phyloP scores from a whole-genome alignment of 2,113 vertebrate genomes.

The Sphyrna mokarran region DNA sequence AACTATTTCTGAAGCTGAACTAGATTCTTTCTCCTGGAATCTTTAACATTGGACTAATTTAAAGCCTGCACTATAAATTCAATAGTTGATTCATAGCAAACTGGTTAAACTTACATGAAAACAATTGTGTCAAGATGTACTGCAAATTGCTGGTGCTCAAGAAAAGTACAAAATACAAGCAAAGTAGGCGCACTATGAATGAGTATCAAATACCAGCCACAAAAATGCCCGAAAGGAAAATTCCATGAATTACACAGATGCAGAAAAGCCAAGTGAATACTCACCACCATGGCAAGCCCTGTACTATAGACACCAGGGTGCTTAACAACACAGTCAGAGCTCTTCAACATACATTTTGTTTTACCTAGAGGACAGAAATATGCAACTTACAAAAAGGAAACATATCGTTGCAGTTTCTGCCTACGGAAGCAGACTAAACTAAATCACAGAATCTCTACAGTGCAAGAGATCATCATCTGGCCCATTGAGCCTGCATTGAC shows the following conservation, averaged over 20 bases:
- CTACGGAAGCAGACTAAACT: no score
- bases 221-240: background rate
- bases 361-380: conserved; percentile 66
- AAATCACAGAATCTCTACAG: no score
- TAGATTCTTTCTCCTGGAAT: background rate
- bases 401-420: no score
- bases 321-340: conserved; percentile 95
- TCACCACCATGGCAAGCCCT: conserved; percentile 96
- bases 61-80: background rate
- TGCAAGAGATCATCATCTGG: no score
- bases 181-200: background rate
- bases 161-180: background rate
- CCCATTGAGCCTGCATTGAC: no score
- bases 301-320: conserved; percentile 90
- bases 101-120: background rate
- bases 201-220: background rate
- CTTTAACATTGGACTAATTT: background rate
- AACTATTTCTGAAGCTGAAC: background rate
- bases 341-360: conserved; percentile 97
- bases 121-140: background rate
- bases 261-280: conserved; percentile 45
- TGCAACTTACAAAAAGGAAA: background rate
- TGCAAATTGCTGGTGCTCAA: background rate
- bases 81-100: background rate
- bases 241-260: background rate